Percentiles rank a stretch among this genome's conserved stretches.
Conservation (phyloP, 2,888 invertebrate genomes). For the Saturnia pavonia region DNA sequence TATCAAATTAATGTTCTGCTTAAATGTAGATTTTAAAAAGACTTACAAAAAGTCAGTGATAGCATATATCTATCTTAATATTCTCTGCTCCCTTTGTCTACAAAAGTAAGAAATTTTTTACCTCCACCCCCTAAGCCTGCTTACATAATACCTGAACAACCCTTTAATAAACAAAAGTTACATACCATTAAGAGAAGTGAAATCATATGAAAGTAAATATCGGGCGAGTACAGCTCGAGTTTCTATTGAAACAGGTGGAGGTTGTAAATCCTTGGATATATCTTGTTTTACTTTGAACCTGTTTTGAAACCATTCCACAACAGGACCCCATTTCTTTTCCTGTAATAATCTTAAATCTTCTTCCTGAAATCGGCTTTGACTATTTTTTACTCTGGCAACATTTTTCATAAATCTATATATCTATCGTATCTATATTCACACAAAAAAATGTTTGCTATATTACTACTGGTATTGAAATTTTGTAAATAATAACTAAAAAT, state of each 20-base stretch:
- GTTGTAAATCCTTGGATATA: slow-evolving; percentile 86
- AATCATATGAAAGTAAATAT: slow-evolving; percentile 91
- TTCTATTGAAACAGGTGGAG: slow-evolving; percentile 84
- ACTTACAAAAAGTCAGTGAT: too few species aligned
- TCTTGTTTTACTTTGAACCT: slow-evolving; percentile 87
- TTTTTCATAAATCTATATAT: neutral
- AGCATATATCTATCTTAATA: too few species aligned
- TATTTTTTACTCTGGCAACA: neutral
- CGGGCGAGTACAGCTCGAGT: slow-evolving; percentile 87
- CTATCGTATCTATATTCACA: neutral
- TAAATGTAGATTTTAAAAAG: too few species aligned
- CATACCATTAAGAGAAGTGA: slow-evolving; percentile 91
- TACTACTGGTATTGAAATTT: too few species aligned
- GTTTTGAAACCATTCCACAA: slow-evolving; percentile 94
- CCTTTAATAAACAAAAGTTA: too few species aligned
- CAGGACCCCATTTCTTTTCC: slow-evolving; percentile 92
- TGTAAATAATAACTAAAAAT: too few species aligned
- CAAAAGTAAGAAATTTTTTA: too few species aligned
- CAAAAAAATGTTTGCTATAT: too few species aligned
- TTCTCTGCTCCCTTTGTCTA: too few species aligned
- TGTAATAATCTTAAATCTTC: slow-evolving; percentile 90
- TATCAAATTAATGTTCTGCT: too few species aligned
- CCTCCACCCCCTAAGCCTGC: too few species aligned
- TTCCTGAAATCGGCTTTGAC: slow-evolving; percentile 77
- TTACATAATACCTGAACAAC: too few species aligned